Base-by-base conservation (phyloP, 2,888 invertebrate species). In the Oscheius sp. region DNA sequence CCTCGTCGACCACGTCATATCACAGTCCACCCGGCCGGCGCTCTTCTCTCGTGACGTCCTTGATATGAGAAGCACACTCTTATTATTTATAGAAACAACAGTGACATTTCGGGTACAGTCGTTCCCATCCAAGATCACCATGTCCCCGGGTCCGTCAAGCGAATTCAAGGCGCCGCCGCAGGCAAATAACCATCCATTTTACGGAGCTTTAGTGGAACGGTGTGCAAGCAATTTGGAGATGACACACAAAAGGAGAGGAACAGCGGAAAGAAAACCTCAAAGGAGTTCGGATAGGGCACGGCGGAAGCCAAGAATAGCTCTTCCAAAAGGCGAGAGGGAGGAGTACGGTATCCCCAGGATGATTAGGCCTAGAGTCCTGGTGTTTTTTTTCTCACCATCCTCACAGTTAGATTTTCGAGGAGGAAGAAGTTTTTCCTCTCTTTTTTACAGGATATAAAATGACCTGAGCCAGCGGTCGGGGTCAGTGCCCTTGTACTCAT, bases 41-140 rank as follows among this genome's bases (percentile, higher is more conserved):
- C 18, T 18, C 43, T 43, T 41, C 5, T 13, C 61, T 58, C 29
- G 58, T 58, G 58, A 58, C 58, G 58, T 27, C 16, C 29, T n/a
- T n/a, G 58, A 25, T 29, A 58, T 29, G 58, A 58, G 25, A 58
- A 58, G 58, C 58, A 58, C 58, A 29, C 6, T 23, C 29, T 58
- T 58, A n/a, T 27, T 58, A 58, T 58, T 58, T 6, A 27, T 58
- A 58, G 58, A 58, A 25, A n/a, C 29, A 27, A 58, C 3, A 13
- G 6, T 49, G 49, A 49, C 49, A 49, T 49, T 49, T 58, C 29
- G 21, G 58, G 25, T 23, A 27, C 58, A 12, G 16, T 13, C 3
- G 58, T 25, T 58, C 29, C 25, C 58, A 35, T 35, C 35, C 58
- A 49, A 18, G 49, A 49, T 49, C n/a, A 49, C 49, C n/a, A 13